These are phyloP conservation scores for Nomada fabriciana DNA, from an alignment of 2,888 invertebrate species.

Conservation along the genomic window DNA sequence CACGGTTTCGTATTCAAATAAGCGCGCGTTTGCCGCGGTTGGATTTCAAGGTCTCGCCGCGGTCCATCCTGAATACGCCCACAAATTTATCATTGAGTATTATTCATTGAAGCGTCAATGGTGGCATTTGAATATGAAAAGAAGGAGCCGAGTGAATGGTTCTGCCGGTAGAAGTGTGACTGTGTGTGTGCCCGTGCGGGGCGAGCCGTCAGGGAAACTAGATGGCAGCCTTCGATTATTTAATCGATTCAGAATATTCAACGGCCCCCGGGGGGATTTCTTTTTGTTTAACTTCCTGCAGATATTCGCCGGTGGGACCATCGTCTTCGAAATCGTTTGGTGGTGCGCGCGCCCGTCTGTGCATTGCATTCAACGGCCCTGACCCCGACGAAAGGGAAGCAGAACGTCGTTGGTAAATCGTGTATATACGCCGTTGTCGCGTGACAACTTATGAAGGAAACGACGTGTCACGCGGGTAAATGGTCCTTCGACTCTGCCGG, in stretches of 20 bases:
- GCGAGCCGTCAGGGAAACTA: constrained; percentile 67
- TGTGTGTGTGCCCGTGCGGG: neutral
- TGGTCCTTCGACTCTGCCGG: constrained; percentile 57
- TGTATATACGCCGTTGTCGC: constrained; percentile 65
- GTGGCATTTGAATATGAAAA: constrained; percentile 84
- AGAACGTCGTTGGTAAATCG: constrained; percentile 50
- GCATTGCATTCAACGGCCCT: constrained; percentile 34
- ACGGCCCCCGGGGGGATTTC: constrained; percentile 76
- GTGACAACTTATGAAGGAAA: constrained; percentile 70
- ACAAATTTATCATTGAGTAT: constrained; percentile 84
- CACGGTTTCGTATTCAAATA: constrained; percentile 76
- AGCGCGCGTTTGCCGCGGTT: constrained; percentile 77
- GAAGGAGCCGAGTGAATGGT: constrained; percentile 81
- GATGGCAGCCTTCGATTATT: constrained; percentile 84
- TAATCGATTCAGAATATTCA: constrained; percentile 84
- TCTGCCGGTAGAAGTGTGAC: constrained; percentile 47
- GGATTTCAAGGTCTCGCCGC: constrained; percentile 80
- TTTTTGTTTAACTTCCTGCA: constrained; percentile 84
- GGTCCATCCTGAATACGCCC: constrained; percentile 84
- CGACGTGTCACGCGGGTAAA: constrained; percentile 69
- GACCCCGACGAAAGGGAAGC: constrained; percentile 60
- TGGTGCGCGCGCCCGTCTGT: neutral
- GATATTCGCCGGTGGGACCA: constrained; percentile 71
- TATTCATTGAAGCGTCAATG: constrained; percentile 84
- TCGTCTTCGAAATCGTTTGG: constrained; percentile 55